Evolutionary conservation across 2,797 vertebrate genomes (phyloP).

Genomic region (Aphelocoma californica): DNA sequence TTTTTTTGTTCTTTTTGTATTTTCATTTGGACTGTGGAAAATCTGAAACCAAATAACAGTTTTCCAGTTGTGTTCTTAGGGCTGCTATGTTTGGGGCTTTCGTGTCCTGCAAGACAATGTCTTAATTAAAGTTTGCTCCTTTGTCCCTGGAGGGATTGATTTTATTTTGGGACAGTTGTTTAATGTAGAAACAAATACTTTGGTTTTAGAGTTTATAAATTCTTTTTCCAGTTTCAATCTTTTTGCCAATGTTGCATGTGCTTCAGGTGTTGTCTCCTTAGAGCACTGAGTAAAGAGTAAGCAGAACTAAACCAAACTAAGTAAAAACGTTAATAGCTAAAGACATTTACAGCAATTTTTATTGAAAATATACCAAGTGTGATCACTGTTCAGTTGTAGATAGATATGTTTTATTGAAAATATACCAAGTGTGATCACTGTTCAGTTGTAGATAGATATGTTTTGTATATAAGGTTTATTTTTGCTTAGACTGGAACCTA

Average conservation of each 20-base stretch:
- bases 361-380: not conserved
- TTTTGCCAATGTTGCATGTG: not conserved
- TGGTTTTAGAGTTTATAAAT: not conserved
- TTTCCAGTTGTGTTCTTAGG: not conserved
- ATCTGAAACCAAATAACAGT: not conserved
- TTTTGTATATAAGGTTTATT: not conserved
- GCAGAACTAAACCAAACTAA: not conserved
- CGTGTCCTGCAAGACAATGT: not conserved
- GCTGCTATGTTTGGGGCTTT: not conserved
- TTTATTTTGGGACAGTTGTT: not conserved
- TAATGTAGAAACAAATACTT: not conserved
- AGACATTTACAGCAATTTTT: not conserved
- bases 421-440: not conserved
- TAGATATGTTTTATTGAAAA: not conserved
- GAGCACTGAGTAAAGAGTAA: not conserved
- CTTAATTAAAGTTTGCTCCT: not conserved
- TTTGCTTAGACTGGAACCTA: conserved; percentile 1
- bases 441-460: not conserved
- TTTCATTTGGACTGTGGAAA: not conserved
- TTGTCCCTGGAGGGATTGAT: not conserved
- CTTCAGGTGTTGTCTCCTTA: not conserved
- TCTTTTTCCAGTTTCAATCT: not conserved
- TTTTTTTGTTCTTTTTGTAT: not conserved
- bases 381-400: not conserved
- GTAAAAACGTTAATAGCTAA: not conserved